phyloP scores from a whole-genome alignment of 2,888 invertebrate species.

The Rhabditoides inermis region DNA sequence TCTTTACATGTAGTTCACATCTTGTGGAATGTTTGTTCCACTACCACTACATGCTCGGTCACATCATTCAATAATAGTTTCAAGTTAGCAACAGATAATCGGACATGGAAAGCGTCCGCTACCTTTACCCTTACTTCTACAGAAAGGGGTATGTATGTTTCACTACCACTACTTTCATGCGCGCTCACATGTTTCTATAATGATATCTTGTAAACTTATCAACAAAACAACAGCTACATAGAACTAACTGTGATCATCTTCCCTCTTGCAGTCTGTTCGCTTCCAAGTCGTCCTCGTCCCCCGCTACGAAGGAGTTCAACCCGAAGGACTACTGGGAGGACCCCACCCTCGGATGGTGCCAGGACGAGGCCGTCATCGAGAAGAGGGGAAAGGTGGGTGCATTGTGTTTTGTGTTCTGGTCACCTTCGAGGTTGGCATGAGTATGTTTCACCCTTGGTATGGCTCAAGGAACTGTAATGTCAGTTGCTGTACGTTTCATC shows the following conservation, averaged over 20 bases:
- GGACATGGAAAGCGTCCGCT: no score
- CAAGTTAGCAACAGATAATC: background rate
- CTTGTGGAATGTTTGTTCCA: constrained; percentile 6
- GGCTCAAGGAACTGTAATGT: background rate
- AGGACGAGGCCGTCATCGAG: constrained; percentile 28
- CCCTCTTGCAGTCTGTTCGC: constrained; percentile 7
- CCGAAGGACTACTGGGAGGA: constrained; percentile 31
- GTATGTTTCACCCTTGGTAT: no score
- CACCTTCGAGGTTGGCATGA: no score
- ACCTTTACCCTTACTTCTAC: no score
- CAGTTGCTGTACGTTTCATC: background rate
- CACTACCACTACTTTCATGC: no score
- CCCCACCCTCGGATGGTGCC: constrained; percentile 46
- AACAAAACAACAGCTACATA: no score
- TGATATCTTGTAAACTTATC: no score
- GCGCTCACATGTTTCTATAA: no score
- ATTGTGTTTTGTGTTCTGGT: no score
- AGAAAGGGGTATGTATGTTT: no score
- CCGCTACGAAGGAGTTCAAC: constrained; percentile 5
- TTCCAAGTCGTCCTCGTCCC: constrained; percentile 9
- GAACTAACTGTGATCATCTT: no score
- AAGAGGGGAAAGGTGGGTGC: constrained; percentile 24
- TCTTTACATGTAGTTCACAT: background rate
- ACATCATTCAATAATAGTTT: background rate
- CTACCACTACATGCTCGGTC: background rate